Base-by-base conservation (phyloP, 1,140 invertebrate genomes). In the Ceratoteleas bidentatus region DNA sequence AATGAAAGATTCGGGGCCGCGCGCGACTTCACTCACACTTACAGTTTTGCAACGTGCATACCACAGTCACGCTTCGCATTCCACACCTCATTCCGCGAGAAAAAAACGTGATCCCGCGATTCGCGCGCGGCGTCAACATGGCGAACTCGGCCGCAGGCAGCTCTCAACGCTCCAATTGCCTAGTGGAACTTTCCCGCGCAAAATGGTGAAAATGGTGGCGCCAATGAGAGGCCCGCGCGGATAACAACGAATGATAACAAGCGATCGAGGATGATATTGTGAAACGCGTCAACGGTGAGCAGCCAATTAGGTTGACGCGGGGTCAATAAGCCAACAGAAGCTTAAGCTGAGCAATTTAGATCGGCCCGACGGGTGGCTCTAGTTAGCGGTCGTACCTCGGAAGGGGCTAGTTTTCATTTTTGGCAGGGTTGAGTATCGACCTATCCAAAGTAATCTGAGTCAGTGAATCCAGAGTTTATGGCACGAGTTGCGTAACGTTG, bases 341-440 rank as follows among this genome's bases (percentile, higher is more conserved):
- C 76, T 74, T 72, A 83, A 79, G 69, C 77, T 80, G 82, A 62
- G 70, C 50, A 65, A 83, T 81, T 84, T 81, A 81, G 76, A 84
- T 74, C 60, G 66, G 56, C 57, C 52, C 74, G 60, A 62, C 66
- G 66, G 36, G 76, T 76, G 54, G 68, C 45, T 83, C 61, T 76
- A 77, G 45, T 84, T 79, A 80, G 74, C 77, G 76, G 78, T 87
- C 88, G 85, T 90, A 90, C 88, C 87, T 90, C 84, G 85, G 68
- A 90, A 88, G 70, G 87, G 87, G 81, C 86, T 87, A 87, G 76
- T 88, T 88, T 88, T 91, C 85, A 86, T 84, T 85, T 89, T 90
- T 88, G 89, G 87, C 86, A 88, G 86, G 64, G 84, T 86, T 82
- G 90, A 88, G 70, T 84, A 86, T 81, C 83, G 87, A 91, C 89